Evolutionary conservation across 1,140 invertebrate genomes (phyloP), one percentile per base, ranked within the genome.

Genomic region (Drosophila bocqueti): DNA sequence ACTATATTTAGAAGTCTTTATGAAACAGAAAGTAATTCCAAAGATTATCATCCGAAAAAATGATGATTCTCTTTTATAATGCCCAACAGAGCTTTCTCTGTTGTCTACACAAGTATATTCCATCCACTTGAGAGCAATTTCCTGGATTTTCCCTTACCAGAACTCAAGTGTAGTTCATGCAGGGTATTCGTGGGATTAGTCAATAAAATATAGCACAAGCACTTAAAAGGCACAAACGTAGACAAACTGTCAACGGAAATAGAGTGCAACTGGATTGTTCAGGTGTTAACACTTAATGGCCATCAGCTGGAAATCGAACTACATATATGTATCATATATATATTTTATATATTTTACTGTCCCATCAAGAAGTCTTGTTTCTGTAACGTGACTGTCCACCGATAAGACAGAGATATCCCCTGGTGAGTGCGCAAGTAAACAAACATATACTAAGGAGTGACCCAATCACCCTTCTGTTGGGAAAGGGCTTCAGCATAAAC

Each of bases 61-160:
- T 11, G 4, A 15, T 15, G 8, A 24, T 34, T 68, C 29, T 15
- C 29, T 43, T 68, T 36, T 13, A 46, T 18, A 45, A 36, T 6
- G 9, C 15, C 16, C 11, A 18, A 31, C 13, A 54, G 11, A 45
- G 26, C 42, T 61, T 42, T 45, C 34, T 43, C 16, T 54, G 4
- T 21, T n/a, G 24, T 47, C 58, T 24, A 18, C 42, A 18, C 36
- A 54, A 74, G 31, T 54, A 18, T 16, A 45, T 71, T 52, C 18
- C 24, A 45, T 43, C 38, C 55, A 72, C 69, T 73, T 73, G 52
- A 73, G n/a, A 29, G 24, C 21, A 59, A 52, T 50, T 69, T 73
- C n/a, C 54, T 59, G 43, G 16, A 38, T 42, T 62, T 55, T 62
- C 34, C 34, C 24, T 18, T 9, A 54, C 21, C 36, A 50, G 18